Evolutionary conservation across 92 coral and sea anemone species (phyloP).

Genomic region (Epizoanthus stellaris): DNA sequence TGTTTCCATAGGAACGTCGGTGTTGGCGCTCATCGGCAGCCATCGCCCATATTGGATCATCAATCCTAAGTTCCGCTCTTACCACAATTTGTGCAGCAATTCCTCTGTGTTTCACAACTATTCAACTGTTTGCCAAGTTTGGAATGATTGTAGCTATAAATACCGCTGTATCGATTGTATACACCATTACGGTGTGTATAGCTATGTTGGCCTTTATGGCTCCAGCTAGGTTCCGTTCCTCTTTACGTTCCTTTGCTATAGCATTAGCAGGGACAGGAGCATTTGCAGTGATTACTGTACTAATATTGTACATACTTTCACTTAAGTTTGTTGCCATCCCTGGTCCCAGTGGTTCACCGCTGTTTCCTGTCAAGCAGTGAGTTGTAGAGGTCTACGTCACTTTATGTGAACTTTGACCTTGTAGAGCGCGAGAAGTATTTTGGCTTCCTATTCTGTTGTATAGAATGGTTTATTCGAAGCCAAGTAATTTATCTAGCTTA

Average conservation of each 20-base stretch:
- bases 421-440: too few relatives aligned
- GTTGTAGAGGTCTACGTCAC: background rate
- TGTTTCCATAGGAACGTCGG: conserved; percentile 46
- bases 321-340: conserved; percentile 71
- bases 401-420: too few relatives aligned
- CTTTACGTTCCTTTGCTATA: conserved; percentile 39
- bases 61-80: conserved; percentile 92
- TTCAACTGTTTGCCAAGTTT: conserved; percentile 96
- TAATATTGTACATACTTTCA: conserved; percentile 65
- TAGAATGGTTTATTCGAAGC: too few relatives aligned
- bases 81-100: conserved; percentile 93
- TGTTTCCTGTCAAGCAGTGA: conserved; percentile 43
- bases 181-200: conserved; percentile 82
- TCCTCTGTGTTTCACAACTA: conserved; percentile 91
- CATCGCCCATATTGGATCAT: conserved; percentile 94
- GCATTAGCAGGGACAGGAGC: conserved; percentile 57
- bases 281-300: conserved; percentile 42
- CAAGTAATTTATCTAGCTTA: too few relatives aligned
- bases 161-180: conserved; percentile 88
- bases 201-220: conserved; percentile 79
- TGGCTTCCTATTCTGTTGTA: too few relatives aligned
- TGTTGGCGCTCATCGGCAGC: conserved; percentile 94
- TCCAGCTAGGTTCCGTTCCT: conserved; percentile 83
- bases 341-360: conserved; percentile 86
- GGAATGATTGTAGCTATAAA: conserved; percentile 96